Evolutionary conservation across 2,113 vertebrate species (phyloP).

Genomic region (Chelonoidis abingdonii): DNA sequence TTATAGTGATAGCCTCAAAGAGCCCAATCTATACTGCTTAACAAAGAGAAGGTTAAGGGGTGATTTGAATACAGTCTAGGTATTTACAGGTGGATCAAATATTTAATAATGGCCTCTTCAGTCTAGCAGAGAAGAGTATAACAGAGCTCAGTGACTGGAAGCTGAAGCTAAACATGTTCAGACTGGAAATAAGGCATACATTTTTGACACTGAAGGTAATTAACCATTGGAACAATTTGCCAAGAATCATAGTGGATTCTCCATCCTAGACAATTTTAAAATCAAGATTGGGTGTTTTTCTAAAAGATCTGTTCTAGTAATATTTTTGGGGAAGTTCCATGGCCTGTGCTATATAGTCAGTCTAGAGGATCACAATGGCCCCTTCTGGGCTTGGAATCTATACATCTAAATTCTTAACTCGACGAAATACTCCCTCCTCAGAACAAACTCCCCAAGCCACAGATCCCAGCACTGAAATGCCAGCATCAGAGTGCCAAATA

Average conservation of each 20-base stretch:
- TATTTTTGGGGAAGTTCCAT: no score
- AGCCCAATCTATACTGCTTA: not conserved
- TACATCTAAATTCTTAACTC: constrained; percentile 3
- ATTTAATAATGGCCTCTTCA: not conserved
- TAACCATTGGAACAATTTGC: no score
- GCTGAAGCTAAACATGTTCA: not conserved
- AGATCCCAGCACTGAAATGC: not conserved
- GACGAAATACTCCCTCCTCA: not conserved
- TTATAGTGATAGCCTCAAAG: not conserved
- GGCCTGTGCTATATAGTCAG: no score
- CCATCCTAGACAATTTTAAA: no score
- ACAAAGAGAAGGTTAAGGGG: not conserved
- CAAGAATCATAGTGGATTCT: no score
- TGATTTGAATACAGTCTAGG: not conserved
- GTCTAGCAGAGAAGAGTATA: not conserved
- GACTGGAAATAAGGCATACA: not conserved
- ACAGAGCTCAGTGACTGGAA: not conserved
- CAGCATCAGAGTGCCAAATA: not conserved
- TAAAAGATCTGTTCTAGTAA: no score
- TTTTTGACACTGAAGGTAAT: no score
- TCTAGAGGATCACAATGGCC: not conserved
- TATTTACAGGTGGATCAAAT: not conserved
- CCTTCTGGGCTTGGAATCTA: not conserved
- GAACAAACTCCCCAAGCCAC: not conserved
- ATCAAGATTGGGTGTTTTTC: no score